These are phyloP conservation scores for Orthosia gracilis DNA, from an alignment of 2,888 invertebrate genomes.

Conservation along the genomic window DNA sequence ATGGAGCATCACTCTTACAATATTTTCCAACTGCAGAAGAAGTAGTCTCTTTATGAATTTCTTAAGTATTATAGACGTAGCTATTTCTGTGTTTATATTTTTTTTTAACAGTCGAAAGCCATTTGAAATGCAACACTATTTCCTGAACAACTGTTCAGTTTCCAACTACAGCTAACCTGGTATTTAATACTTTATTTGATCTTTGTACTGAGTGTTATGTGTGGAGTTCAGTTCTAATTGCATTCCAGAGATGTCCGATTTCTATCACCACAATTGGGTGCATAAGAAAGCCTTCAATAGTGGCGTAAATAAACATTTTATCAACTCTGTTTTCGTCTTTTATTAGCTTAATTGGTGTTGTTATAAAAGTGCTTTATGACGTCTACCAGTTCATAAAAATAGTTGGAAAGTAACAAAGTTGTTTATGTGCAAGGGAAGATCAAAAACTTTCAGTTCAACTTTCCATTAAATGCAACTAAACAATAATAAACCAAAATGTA, in stretches of 20 bases:
- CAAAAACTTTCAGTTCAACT: no score
- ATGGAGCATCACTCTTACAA: background rate
- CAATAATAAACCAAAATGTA: background rate
- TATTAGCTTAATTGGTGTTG: background rate
- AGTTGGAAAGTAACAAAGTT: no score
- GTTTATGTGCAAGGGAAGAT: background rate
- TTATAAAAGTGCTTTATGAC: background rate
- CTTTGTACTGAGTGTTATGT: conserved; percentile 1
- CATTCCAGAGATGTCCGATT: conserved; percentile 6
- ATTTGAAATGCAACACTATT: background rate
- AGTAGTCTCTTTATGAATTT: conserved; percentile 5
- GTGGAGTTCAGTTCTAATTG: background rate
- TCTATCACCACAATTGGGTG: conserved; percentile 1
- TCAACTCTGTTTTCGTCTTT: background rate
- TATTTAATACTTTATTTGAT: conserved; percentile 1
- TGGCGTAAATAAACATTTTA: background rate
- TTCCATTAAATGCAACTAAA: conserved; percentile 19
- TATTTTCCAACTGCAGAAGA: background rate
- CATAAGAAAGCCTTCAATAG: background rate
- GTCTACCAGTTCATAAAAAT: background rate
- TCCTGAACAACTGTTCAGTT: conserved; percentile 1
- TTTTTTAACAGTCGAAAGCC: background rate
- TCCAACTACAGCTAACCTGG: background rate
- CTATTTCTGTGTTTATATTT: conserved; percentile 14
- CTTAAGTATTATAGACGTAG: background rate